Evolutionary conservation across 1,140 invertebrate species (phyloP).

Genomic region (Drosophila fuyamai): DNA sequence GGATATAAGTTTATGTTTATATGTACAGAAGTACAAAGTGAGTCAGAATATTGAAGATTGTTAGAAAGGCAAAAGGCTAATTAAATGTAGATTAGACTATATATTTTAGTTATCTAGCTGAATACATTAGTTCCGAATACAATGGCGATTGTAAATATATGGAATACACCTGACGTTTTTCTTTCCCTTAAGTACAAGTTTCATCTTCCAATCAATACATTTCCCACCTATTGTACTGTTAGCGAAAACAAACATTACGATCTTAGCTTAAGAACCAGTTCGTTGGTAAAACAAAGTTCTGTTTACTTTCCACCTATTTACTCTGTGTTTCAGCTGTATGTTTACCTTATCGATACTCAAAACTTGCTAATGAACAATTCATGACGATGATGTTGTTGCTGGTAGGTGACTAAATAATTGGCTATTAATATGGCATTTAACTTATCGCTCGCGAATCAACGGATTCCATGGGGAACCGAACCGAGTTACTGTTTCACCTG

Average conservation of each 20-base stretch:
- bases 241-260: no score
- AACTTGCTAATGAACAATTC: conserved; percentile 43
- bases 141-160: no score
- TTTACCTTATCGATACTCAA: conserved; percentile 43
- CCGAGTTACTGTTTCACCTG: conserved; percentile 34
- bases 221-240: no score
- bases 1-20: not conserved
- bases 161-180: no score
- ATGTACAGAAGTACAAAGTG: not conserved
- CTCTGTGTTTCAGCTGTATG: conserved; percentile 12
- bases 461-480: conserved; percentile 16
- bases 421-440: conserved; percentile 44
- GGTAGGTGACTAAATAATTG: conserved; percentile 61
- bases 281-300: conserved; percentile 10
- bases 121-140: not conserved
- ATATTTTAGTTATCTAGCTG: not conserved
- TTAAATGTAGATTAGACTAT: no score
- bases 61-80: not conserved
- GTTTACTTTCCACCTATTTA: conserved; percentile 33
- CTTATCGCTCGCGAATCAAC: conserved; percentile 39
- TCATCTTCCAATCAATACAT: not conserved
- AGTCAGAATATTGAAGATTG: not conserved
- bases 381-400: conserved; percentile 12
- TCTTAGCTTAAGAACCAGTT: conserved; percentile 3
- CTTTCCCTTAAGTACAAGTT: no score